Evolutionary conservation across 2,797 vertebrate species (phyloP), one percentile per base, ranked within the genome.

Genomic region (Mus minutoides): DNA sequence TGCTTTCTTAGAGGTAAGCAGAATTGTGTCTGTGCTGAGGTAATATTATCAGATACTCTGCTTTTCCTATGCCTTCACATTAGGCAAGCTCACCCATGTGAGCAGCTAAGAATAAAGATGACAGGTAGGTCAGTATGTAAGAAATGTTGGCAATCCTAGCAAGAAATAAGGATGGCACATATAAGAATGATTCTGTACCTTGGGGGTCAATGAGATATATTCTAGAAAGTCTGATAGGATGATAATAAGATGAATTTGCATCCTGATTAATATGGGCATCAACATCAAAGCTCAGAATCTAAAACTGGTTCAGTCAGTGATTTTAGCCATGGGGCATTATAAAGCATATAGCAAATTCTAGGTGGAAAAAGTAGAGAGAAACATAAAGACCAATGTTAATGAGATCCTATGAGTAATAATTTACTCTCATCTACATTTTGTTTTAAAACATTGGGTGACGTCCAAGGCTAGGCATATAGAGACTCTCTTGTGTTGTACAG

Each of bases 101-200:
- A 97, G 94, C 92, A 97, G 92, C 93, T 94, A 96, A 97, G 97
- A 98, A 95, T 91, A 97, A 97, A 98, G 96, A 93, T 97, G 97
- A 98, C 98, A 98, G 97, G 96, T 97, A 97, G 96, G 88, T 96
- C 94, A 97, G 92, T 76, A 97, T 97, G 93, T 98, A 98, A 98
- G 97, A 96, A 98, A 97, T 98, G 97, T 93, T 62, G 58, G 94
- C 97, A 98, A 98, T 96, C 90, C 92, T 96, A 95, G 96, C 95
- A 97, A 98, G 96, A 98, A 97, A 98, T 92, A 97, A 97, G 52
- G 87, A 97, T 71, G 96, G 94, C 97, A 96, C 4, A 0, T 96
- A 83, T 82, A 60, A 98, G 79, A 92, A 49, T 85, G 62, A 34
- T 96, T 95, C 93, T 85, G 94, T 97, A 21, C 97, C 92, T 97